Percentiles rank a stretch among this genome's conserved stretches.
Conservation (phyloP, 2,888 invertebrate species). For the Mimachlamys varia region DNA sequence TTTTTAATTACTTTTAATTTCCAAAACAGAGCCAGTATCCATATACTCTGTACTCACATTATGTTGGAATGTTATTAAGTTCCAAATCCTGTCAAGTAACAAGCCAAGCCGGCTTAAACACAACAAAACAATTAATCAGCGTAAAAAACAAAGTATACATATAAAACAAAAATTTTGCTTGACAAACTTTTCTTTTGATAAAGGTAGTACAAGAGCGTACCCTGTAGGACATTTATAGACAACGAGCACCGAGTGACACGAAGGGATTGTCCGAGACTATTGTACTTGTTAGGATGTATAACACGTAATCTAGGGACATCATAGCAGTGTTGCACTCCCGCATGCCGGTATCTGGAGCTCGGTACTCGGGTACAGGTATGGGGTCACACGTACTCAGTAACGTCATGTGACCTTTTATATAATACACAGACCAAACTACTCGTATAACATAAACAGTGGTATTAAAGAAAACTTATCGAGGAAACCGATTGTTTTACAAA, state of each 20-base stretch:
- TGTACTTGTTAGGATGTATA: not conserved
- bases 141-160: not conserved
- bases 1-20: no score
- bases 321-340: not conserved
- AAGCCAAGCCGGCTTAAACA: no score
- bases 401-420: not conserved
- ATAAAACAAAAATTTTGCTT: not conserved
- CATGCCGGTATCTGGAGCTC: not conserved
- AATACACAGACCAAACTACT: not conserved
- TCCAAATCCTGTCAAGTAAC: no score
- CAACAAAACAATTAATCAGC: no score
- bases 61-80: no score
- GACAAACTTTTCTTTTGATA: not conserved
- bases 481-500: no score
- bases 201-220: not conserved
- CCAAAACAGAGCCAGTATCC: no score
- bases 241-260: not conserved
- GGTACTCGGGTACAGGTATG: not conserved
- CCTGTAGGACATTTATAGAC: not conserved
- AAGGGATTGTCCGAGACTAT: not conserved
- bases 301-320: not conserved
- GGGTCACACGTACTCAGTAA: not conserved
- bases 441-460: not conserved
- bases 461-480: not conserved
- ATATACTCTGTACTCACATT: no score